Evolutionary conservation across 2,888 invertebrate species (phyloP), one percentile per base, ranked within the genome.

Genomic region (Quadroppia sp.): DNA sequence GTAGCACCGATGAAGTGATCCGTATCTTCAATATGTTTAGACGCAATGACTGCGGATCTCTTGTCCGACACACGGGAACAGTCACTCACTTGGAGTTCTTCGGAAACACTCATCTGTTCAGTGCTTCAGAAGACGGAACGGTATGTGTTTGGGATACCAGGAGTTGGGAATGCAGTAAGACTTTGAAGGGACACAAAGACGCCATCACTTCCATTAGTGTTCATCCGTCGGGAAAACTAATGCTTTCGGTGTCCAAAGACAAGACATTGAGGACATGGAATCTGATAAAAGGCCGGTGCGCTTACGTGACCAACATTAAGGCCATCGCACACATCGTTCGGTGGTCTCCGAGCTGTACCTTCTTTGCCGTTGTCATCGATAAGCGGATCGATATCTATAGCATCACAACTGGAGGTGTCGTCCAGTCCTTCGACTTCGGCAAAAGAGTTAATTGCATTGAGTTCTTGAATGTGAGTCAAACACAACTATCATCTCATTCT

Each of bases 191-290:
- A 11, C 96, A 97, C 83, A 89, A 89, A 71, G 79, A 79, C 30
- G 77, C 79, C 17, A 87, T 96, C 0, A 87, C 88, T 75, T 87
- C 88, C 77, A 84, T 95, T 72, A 88, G 90, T 71, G 86, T 95
- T 69, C 96, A 97, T 85, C 91, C 94, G 1, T 89, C 89, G 79
- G 94, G 94, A 17, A 94, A 94, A 83, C 80, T 96, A 77, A 92
- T 93, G 0, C 83, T 97, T 11, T 90, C 94, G 15, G 86, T 94
- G 50, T 93, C 94, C 20, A 88, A 87, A 70, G 95, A 97, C 82
- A 88, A 87, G 78, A 89, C 90, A 6, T 82, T 97, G 64, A 79
- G 81, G 28, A 95, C 95, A 2, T 97, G 97, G 97, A 95, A 97
- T 85, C 85, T 97, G 76, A 86, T 96, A 0, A 94, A 93, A 82